Conservation (phyloP, 2,113 vertebrate species). For the Caloenas nicobarica region DNA sequence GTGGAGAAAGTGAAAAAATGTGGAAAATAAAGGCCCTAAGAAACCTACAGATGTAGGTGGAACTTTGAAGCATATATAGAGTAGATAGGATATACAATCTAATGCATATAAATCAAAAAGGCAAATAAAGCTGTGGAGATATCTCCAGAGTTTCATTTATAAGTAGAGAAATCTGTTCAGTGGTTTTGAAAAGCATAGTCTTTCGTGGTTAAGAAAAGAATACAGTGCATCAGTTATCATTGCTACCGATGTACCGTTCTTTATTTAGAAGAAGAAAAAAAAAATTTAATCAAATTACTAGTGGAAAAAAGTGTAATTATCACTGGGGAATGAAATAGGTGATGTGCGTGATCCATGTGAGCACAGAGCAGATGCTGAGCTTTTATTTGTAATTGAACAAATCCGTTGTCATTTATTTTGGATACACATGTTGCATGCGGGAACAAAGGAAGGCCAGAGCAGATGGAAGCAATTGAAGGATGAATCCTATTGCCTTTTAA, state of each 20-base stretch:
- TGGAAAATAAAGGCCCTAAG: background rate
- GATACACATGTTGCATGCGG: background rate
- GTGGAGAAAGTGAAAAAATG: background rate
- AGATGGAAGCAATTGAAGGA: background rate
- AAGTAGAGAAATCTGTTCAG: background rate
- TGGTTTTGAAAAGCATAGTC: background rate
- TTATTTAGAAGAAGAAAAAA: background rate
- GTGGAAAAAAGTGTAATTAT: background rate
- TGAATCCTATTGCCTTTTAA: background rate
- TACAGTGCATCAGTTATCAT: background rate
- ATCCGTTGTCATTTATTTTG: background rate
- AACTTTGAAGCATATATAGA: background rate
- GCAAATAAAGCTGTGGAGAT: background rate
- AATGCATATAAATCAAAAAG: background rate
- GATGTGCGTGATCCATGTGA: background rate
- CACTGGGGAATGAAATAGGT: constrained; percentile 1
- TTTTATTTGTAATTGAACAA: background rate
- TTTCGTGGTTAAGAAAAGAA: background rate
- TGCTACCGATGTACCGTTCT: background rate
- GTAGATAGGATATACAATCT: background rate
- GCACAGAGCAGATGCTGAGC: background rate
- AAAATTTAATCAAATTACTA: background rate
- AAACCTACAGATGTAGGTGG: background rate
- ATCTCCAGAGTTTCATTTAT: background rate
- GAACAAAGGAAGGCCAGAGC: background rate